Percentiles rank a stretch among this genome's conserved stretches.
Conservation (phyloP, 2,113 vertebrate species). For the Plotosus lineatus region DNA sequence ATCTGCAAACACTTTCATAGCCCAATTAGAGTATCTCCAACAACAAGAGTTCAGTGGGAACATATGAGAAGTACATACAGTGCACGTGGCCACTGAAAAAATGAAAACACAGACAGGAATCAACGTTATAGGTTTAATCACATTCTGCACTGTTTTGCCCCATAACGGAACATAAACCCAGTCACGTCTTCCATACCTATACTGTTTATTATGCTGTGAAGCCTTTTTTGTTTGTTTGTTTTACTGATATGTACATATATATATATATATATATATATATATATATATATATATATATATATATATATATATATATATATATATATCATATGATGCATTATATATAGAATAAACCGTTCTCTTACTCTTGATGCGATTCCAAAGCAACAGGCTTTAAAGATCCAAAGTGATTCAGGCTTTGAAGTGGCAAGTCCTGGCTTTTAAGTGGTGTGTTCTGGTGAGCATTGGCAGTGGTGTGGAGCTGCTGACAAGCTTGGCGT, state of each 20-base stretch:
- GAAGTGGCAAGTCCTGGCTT: conserved; percentile 24
- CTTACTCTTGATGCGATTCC: conserved; percentile 10
- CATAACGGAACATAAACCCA: no score
- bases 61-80: conserved; percentile 34
- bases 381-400: conserved; percentile 34
- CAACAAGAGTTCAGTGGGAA: conserved; percentile 48
- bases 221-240: not conserved
- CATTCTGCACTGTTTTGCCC: not conserved
- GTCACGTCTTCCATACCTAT: no score
- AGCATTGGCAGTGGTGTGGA: conserved; percentile 40
- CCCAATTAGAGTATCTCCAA: conserved; percentile 59
- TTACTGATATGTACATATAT: no score
- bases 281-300: no score
- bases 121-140: conserved; percentile 10
- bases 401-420: not conserved
- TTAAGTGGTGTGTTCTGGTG: conserved; percentile 41
- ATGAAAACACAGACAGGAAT: conserved; percentile 37
- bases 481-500: conserved; percentile 39
- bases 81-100: conserved; percentile 32
- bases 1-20: conserved; percentile 56
- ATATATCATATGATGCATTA: no score
- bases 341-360: not conserved
- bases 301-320: no score
- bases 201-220: not conserved
- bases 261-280: no score